Conservation (phyloP, 2,888 invertebrate genomes). For the Heliconius erato region DNA sequence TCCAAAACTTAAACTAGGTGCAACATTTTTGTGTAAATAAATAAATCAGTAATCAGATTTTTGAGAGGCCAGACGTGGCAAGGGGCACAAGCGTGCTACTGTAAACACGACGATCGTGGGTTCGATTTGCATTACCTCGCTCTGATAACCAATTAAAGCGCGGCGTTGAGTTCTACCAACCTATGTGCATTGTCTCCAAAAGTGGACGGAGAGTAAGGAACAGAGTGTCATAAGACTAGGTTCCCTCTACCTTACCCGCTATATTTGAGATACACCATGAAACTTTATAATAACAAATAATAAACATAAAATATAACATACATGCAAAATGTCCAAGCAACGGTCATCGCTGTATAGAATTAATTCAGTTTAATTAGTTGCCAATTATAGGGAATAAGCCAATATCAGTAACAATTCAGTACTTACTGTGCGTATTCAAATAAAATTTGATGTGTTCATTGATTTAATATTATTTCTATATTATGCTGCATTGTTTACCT, state of each 20-base stretch:
- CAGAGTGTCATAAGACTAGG: not conserved
- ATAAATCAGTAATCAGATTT: no score
- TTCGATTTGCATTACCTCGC: no score
- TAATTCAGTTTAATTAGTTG: slow-evolving; percentile 19
- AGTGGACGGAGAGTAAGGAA: no score
- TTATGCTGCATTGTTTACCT: not conserved
- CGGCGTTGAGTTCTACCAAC: no score
- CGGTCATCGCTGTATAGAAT: not conserved
- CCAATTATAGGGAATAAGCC: slow-evolving; percentile 18
- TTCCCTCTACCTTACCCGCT: not conserved
- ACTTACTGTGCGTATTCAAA: slow-evolving; percentile 16
- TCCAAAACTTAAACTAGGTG: no score
- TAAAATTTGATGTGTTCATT: slow-evolving; percentile 1
- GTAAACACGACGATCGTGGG: no score
- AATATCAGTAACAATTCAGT: slow-evolving; percentile 16
- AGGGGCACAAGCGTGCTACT: no score
- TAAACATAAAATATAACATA: not conserved
- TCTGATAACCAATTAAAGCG: no score
- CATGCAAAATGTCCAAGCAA: not conserved
- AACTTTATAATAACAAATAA: not conserved
- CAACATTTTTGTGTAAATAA: no score
- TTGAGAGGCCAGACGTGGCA: no score
- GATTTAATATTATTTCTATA: slow-evolving; percentile 8
- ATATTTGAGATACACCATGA: not conserved
- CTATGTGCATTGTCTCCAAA: no score